A percentile compares a stretch with the other conserved stretches of the same genome.
phyloP scores from a whole-genome alignment of 2,797 vertebrate species.

The Monodelphis domestica region DNA sequence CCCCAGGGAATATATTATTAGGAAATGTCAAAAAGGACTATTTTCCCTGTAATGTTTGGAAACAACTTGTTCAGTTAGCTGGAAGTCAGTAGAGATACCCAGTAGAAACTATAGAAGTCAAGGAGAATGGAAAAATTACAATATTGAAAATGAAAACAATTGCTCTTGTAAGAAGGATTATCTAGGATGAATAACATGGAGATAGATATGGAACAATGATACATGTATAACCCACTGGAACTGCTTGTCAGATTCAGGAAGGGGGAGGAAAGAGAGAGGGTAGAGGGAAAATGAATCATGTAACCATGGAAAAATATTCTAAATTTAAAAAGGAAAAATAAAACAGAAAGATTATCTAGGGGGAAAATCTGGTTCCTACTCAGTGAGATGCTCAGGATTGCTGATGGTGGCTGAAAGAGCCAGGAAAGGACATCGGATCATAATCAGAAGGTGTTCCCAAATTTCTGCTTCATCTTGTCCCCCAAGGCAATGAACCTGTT shows the following conservation, averaged over 20 bases:
- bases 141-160: not conserved
- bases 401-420: slow-evolving; percentile 86
- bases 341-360: no score
- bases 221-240: no score
- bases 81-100: not conserved
- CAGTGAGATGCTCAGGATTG: slow-evolving; percentile 82
- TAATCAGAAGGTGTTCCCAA: slow-evolving; percentile 86
- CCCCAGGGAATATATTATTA: not conserved
- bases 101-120: not conserved
- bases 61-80: not conserved
- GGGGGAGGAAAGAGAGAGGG: no score
- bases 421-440: slow-evolving; percentile 85
- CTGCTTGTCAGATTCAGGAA: no score
- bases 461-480: slow-evolving; percentile 85
- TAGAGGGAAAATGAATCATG: no score
- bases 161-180: not conserved
- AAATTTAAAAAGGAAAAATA: no score
- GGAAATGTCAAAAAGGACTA: not conserved
- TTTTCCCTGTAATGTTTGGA: not conserved
- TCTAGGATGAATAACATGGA: no score
- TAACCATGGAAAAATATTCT: no score
- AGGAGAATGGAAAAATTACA: not conserved
- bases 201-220: no score
- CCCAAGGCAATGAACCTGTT: slow-evolving; percentile 85
- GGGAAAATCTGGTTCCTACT: slow-evolving; percentile 72